Base-by-base conservation (phyloP, 2,113 vertebrate genomes). In the Microtus richardsoni region DNA sequence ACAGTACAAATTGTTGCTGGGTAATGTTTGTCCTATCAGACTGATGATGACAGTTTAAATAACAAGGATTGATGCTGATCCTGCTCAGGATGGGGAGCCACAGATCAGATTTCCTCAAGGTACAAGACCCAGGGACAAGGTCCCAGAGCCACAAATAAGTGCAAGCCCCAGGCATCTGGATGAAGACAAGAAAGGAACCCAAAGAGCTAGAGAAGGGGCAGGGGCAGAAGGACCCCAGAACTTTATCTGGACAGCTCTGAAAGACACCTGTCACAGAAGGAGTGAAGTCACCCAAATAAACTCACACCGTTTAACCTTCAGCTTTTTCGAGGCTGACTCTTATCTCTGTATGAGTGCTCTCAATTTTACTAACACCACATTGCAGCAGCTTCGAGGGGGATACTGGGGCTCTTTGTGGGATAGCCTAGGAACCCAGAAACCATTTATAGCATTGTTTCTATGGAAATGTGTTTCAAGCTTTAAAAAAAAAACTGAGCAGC, bases 401-500 rank as follows among this genome's bases (percentile, higher is more conserved):
- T 79, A 96, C n/a, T 39, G 30, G 85, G 30, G 79, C 92, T 97
- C 88, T 93, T 49, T 96, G 96, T 86, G 95, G 97, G 96, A 95
- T 89, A 96, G 94, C 96, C 96, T 88, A 96, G 93, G 96, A 90
- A 95, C 95, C 85, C 93, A 89, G 71, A n/a, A 78, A 87, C 97
- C 97, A 96, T 96, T 96, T 98, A 96, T 95, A 97, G 96, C 90
- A 95, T 85, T 94, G 96, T 98, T 98, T 98, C 97, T 97, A 96
- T 97, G 97, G 96, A 98, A 97, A 97, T 97, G 30, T 94, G 95
- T 88, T 96, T 97, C 84, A 96, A 96, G 95, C 95, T 95, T 97
- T 89, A 96, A 96, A 95, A 96, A 95, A 95, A 97, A 93, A 49
- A 97, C 11, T 2, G 78, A 98, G 97, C 77, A 92, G 92, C 97